Base-by-base conservation (phyloP, 1,140 invertebrate species). In the Sycophila sp. region DNA sequence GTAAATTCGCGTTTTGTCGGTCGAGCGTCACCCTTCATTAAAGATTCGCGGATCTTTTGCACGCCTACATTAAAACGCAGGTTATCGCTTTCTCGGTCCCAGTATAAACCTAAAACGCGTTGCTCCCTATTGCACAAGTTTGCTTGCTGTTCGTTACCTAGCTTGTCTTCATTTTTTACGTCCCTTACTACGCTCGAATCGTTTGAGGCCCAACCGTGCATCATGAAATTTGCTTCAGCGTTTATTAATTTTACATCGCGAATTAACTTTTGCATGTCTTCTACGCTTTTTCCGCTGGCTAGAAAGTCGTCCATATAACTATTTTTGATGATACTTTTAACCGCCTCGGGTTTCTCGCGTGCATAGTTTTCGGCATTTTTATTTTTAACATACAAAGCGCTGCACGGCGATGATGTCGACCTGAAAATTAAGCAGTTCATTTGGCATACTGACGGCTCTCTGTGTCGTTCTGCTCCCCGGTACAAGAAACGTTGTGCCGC, bases 341-440 rank as follows among this genome's bases (percentile, higher is more conserved):
- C 38, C 1, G 34, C 58, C 2, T 60, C 19, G 4, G 55, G 32
- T 38, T 19, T 13, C 3, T 5, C 38, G 13, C 10, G 4, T 17
- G 6, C 2, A n/a, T 13, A 45, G 17, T n/a, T 8, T 5, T 17
- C 4, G 4, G 8, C 42, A 17, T 83, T 81, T 11, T 30, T 60
- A 53, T 82, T 74, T 26, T 76, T 71, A 0, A n/a, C n/a, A n/a
- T n/a, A n/a, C n/a, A n/a, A n/a, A n/a, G n/a, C n/a, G n/a, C n/a
- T n/a, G n/a, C n/a, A 76, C 2, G 79, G 80, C 0, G 80, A 81
- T n/a, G 75, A 79, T 5, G 62, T 66, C 0, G 81, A 76, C 0
- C 80, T 81, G 58, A 85, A 84, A 2, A 81, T 79, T 68, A 82
- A 75, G 0, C 73, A 77, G 0, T 66, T 75, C 78, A 85, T 82